Evolutionary conservation across 2,888 invertebrate genomes (phyloP).

Genomic region (Aporophyla nigra): DNA sequence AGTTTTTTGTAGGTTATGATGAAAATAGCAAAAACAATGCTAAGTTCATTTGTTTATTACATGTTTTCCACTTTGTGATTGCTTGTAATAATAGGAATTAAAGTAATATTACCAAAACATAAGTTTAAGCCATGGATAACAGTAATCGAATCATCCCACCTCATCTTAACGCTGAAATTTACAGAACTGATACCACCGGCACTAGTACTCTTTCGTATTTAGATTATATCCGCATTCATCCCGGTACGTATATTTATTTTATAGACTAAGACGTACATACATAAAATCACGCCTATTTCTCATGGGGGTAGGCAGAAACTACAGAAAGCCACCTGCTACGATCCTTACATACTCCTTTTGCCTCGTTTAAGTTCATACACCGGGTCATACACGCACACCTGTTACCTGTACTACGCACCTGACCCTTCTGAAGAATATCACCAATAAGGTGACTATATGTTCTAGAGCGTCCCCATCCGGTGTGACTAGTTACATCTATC

Average conservation of each 20-base stretch:
- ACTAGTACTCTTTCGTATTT: constrained; percentile 81
- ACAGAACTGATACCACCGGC: constrained; percentile 83
- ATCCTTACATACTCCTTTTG: too few relatives aligned
- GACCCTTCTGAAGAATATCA: too few relatives aligned
- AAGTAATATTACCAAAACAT: constrained; percentile 23
- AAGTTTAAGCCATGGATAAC: constrained; percentile 76
- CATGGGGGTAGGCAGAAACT: too few relatives aligned
- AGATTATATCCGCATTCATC: constrained; percentile 82
- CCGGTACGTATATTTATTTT: constrained; percentile 72
- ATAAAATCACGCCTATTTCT: too few relatives aligned
- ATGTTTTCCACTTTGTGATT: constrained; percentile 33
- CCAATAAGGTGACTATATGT: too few relatives aligned
- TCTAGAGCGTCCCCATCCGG: too few relatives aligned
- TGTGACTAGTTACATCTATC: too few relatives aligned
- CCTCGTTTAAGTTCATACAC: too few relatives aligned
- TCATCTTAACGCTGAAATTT: constrained; percentile 88
- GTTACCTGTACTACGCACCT: too few relatives aligned
- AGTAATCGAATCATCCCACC: constrained; percentile 84
- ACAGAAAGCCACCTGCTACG: too few relatives aligned
- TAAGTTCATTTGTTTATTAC: constrained; percentile 24
- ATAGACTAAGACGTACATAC: neutral
- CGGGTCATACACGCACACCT: too few relatives aligned
- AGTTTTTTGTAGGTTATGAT: constrained; percentile 45
- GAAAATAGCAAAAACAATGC: constrained; percentile 33
- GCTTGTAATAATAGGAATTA: constrained; percentile 15